Evolutionary conservation across 2,113 vertebrate genomes (phyloP).

Genomic region (Aspiorhynchus laticeps): DNA sequence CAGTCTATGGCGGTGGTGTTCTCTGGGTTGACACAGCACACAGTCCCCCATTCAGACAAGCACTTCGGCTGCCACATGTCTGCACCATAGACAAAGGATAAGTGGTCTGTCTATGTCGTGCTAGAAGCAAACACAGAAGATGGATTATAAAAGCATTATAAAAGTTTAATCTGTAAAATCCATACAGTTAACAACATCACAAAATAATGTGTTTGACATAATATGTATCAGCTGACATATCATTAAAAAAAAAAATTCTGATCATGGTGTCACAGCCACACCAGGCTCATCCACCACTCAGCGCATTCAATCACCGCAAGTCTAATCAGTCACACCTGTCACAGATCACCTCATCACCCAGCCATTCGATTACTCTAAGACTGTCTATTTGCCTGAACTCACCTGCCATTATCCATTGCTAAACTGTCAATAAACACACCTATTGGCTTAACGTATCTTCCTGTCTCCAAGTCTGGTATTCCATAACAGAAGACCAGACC

Average conservation of each 20-base stretch:
- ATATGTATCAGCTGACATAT: too few species aligned
- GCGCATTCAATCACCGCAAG: not conserved
- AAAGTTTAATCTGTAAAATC: not conserved
- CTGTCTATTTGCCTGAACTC: too few species aligned
- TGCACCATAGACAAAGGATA: not conserved
- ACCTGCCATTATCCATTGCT: too few species aligned
- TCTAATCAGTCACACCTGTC: not conserved
- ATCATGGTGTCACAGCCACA: not conserved
- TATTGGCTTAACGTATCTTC: too few species aligned
- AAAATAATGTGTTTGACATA: not conserved
- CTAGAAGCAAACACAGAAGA: not conserved
- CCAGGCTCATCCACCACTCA: not conserved
- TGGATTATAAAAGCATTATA: not conserved
- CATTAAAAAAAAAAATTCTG: too few species aligned
- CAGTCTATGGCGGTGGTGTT: not conserved
- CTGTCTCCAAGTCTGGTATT: not conserved
- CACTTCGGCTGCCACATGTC: not conserved
- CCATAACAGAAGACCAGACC: not conserved
- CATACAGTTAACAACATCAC: not conserved
- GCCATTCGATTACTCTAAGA: too few species aligned
- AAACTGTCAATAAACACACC: too few species aligned
- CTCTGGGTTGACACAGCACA: not conserved
- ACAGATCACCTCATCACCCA: not conserved
- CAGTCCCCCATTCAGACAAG: not conserved
- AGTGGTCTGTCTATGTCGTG: not conserved